These are phyloP conservation scores for Conistra vaccinii DNA, from an alignment of 2,888 invertebrate genomes.

Conservation along the genomic window DNA sequence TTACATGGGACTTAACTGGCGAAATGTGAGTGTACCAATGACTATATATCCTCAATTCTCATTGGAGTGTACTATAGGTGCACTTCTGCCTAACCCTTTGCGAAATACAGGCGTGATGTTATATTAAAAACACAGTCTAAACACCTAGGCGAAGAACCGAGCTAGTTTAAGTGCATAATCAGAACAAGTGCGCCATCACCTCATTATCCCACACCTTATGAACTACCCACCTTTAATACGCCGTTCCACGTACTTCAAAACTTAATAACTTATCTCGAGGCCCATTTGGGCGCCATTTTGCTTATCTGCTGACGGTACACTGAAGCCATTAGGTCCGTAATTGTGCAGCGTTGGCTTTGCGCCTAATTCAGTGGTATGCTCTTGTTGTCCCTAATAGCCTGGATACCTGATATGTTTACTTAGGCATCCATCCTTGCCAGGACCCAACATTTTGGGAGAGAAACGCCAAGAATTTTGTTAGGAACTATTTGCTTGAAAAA, in stretches of 20 bases:
- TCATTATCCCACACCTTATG: slow-evolving; percentile 7
- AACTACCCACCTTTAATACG: slow-evolving; percentile 33
- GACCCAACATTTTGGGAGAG: slow-evolving; percentile 25
- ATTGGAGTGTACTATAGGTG: too few species aligned
- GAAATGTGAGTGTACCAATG: too few species aligned
- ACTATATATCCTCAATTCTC: too few species aligned
- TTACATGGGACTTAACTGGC: too few species aligned
- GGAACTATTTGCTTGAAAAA: slow-evolving; percentile 44
- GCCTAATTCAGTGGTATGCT: slow-evolving; percentile 76
- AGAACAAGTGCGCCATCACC: slow-evolving; percentile 1
- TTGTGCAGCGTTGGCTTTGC: slow-evolving; percentile 75
- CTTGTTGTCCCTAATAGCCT: slow-evolving; percentile 41
- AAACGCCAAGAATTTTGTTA: slow-evolving; percentile 41
- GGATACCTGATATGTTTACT: slow-evolving; percentile 57
- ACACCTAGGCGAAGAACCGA: not conserved
- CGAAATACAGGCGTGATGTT: too few species aligned
- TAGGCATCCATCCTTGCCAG: slow-evolving; percentile 44
- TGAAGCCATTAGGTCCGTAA: slow-evolving; percentile 73
- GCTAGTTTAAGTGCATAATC: slow-evolving; percentile 12
- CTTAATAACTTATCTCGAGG: slow-evolving; percentile 53
- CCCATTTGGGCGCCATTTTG: slow-evolving; percentile 55
- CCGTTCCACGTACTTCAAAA: slow-evolving; percentile 26
- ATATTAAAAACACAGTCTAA: not conserved
- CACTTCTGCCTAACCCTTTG: too few species aligned
- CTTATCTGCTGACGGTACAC: slow-evolving; percentile 65